Conservation (phyloP, 1,140 invertebrate genomes). For the Drosophila lacteicornis region DNA sequence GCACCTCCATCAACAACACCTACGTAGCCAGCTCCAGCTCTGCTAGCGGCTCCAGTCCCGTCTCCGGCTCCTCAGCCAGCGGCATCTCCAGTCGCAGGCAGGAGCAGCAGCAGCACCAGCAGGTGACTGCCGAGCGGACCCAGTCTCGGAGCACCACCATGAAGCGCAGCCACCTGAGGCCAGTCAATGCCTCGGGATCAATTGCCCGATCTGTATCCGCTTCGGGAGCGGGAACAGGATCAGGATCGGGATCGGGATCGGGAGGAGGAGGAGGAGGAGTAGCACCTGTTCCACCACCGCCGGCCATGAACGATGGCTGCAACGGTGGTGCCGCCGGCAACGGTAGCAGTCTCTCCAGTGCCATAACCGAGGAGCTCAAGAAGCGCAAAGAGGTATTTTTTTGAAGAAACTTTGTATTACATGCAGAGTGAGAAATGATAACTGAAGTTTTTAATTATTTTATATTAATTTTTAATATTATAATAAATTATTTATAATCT, state of each 20-base stretch:
- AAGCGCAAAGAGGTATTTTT: constrained; percentile 86
- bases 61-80: constrained; percentile 6
- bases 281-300: constrained; percentile 47
- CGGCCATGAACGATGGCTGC: constrained; percentile 26
- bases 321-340: constrained; percentile 8
- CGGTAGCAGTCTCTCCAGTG: constrained; percentile 85
- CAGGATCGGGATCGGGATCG: neutral
- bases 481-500: no score
- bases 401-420: neutral
- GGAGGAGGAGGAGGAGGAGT: constrained; percentile 3
- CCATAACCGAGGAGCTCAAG: constrained; percentile 87
- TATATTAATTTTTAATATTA: no score
- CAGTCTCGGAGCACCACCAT: constrained; percentile 58
- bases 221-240: neutral
- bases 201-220: neutral
- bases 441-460: no score
- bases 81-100: constrained; percentile 13
- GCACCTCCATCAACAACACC: constrained; percentile 86
- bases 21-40: constrained; percentile 46
- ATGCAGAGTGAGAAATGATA: no score
- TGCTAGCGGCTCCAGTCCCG: neutral
- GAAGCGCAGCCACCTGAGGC: constrained; percentile 45
- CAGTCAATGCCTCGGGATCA: constrained; percentile 10
- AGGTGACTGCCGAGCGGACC: constrained; percentile 5
- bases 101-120: constrained; percentile 7